Base-by-base conservation (phyloP, 2,113 vertebrate species). In the Pteronura brasiliensis region DNA sequence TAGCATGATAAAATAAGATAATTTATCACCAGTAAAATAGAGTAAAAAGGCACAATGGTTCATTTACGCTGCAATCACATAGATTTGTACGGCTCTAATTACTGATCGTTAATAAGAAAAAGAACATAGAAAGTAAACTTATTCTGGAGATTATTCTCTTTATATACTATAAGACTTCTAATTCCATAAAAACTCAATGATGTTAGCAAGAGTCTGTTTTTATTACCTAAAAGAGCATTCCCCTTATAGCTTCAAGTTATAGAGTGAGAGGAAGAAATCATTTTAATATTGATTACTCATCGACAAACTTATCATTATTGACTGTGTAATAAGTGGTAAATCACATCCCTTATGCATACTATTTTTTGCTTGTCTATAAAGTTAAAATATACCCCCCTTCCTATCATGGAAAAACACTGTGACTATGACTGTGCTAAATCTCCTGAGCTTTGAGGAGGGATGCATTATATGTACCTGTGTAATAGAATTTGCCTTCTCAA, bases 21-120 rank as follows among this genome's bases (percentile, higher is more conserved):
- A 71, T 59, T 69, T 82, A 87, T 76, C 63, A 83, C 29, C 13
- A 96, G n/a, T 47, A 87, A 92, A 96, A 88, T 87, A 92, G 42
- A 90, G 20, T 34, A 81, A 44, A 81, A 90, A 77, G 57, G 15
- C 49, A 61, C 21, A 57, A 31, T 72, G 23, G 23, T 21, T 52
- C 20, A 77, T 90, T 92, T 44, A 85, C 27, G 63, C 82, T 74
- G 31, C 47, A 49, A 31, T 59, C 20, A 65, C 0, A 77, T n/a
- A 49, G 7, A 59, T 42, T 89, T 93, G 86, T 63, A 59, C 85
- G 59, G 31, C 11, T 55, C 3, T 71, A 93, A 81, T 81, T 92
- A 42, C 7, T 65, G 13, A 57, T 34, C 87, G 2, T 39, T 52
- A 69, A 39, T n/a, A 59, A 36, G n/a, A 74, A 84, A 55, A 82